phyloP scores from a whole-genome alignment of 2,797 vertebrate genomes.

The Hybognathus amarus region DNA sequence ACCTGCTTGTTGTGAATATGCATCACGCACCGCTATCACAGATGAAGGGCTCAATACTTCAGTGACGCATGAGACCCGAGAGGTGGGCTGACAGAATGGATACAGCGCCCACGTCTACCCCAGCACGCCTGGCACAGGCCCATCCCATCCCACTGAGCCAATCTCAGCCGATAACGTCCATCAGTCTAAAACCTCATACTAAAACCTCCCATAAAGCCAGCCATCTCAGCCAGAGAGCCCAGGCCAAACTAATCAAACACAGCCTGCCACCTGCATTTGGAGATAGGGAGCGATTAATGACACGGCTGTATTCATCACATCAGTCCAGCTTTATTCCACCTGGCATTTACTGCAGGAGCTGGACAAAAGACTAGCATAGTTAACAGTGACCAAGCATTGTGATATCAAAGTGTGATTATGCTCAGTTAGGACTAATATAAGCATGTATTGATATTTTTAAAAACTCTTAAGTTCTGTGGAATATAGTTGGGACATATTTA shows the following conservation, averaged over 20 bases:
- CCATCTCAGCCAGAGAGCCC: conserved; percentile 62
- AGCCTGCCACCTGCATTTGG: conserved; percentile 74
- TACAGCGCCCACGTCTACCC: conserved; percentile 31
- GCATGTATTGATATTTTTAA: background rate
- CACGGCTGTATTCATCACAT: conserved; percentile 66
- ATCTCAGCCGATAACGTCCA: conserved; percentile 53
- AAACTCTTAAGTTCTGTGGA: background rate
- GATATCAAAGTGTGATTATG: background rate
- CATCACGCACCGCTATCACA: background rate
- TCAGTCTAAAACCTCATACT: conserved; percentile 44
- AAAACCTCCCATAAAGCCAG: conserved; percentile 77
- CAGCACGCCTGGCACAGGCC: conserved; percentile 48
- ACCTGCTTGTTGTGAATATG: background rate
- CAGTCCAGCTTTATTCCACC: conserved; percentile 25
- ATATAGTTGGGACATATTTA: background rate
- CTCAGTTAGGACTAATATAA: background rate
- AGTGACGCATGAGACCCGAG: conserved; percentile 14
- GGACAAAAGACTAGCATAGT: conserved; percentile 6
- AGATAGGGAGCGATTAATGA: conserved; percentile 76
- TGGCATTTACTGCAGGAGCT: conserved; percentile 13
- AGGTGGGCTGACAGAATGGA: conserved; percentile 42
- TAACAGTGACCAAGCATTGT: background rate
- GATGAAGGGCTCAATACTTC: conserved; percentile 29
- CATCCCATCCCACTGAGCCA: conserved; percentile 46
- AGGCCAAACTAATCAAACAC: conserved; percentile 65